Percentiles rank a stretch among this genome's conserved stretches.
Evolutionary conservation across 2,888 invertebrate species (phyloP).

Genomic region (Cynaeus angustus): DNA sequence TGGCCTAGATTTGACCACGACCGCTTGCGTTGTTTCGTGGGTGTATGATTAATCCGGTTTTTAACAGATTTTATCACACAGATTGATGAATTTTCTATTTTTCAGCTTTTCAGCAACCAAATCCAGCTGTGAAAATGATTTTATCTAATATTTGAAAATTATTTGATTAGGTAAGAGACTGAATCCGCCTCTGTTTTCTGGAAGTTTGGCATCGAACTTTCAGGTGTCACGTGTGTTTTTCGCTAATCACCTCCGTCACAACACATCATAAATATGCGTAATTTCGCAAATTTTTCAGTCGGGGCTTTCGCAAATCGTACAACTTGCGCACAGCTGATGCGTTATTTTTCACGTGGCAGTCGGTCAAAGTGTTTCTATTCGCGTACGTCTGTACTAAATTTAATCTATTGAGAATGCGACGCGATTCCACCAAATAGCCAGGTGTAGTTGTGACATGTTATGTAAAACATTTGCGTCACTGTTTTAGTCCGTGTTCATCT

Average conservation of each 20-base stretch:
- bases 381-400: constrained; percentile 60
- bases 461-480: constrained; percentile 65
- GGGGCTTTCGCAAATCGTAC: constrained; percentile 59
- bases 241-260: constrained; percentile 2
- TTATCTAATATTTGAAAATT: neutral
- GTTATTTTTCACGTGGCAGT: constrained; percentile 64
- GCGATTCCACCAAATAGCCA: constrained; percentile 60
- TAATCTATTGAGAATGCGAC: constrained; percentile 56
- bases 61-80: too few species aligned
- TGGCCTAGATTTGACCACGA: too few species aligned
- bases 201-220: neutral
- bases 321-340: constrained; percentile 62
- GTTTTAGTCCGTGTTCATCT: constrained; percentile 53
- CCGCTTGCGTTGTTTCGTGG: too few species aligned
- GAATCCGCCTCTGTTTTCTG: neutral
- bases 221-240: neutral
- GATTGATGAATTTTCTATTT: too few species aligned
- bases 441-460: constrained; percentile 63
- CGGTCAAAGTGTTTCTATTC: constrained; percentile 60
- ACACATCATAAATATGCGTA: constrained; percentile 20
- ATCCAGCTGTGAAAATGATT: too few species aligned
- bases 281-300: constrained; percentile 62
- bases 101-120: too few species aligned
- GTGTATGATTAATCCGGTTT: too few species aligned
- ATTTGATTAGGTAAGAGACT: neutral